Evolutionary conservation across 2,888 invertebrate genomes (phyloP).

Genomic region (Metellina segmentata): DNA sequence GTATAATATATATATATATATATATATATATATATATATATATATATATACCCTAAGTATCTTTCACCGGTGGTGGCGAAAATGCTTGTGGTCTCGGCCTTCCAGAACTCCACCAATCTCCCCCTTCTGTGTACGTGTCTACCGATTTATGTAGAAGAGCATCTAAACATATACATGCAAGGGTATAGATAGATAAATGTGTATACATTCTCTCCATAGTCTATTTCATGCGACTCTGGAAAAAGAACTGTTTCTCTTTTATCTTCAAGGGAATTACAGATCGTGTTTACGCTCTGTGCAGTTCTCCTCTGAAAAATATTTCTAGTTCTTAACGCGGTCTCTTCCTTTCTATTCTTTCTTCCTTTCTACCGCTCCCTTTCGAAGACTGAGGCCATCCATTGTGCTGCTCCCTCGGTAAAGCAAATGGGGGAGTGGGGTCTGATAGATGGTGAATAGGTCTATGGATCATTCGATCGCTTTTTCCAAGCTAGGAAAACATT

Average conservation of each 20-base stretch:
- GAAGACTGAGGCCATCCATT: conserved; percentile 62
- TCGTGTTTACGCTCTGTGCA: conserved; percentile 68
- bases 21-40: no score
- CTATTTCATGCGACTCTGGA: conserved; percentile 46
- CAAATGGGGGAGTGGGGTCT: conserved; percentile 60
- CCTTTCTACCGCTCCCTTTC: conserved; percentile 47
- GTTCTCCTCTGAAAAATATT: conserved; percentile 70
- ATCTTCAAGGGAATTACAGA: conserved; percentile 68
- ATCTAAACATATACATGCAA: conserved; percentile 43
- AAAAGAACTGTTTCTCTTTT: conserved; percentile 68
- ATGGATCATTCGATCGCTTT: conserved; percentile 72
- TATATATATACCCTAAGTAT: not conserved
- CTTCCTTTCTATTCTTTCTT: conserved; percentile 33
- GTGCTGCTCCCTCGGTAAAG: conserved; percentile 68
- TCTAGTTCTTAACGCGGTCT: conserved; percentile 71
- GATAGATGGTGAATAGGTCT: conserved; percentile 74
- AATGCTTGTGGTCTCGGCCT: not conserved
- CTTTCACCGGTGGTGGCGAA: not conserved
- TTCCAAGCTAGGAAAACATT: conserved; percentile 66
- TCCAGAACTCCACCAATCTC: not conserved
- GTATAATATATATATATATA: no score
- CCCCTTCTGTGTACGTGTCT: conserved; percentile 6
- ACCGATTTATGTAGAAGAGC: conserved; percentile 33
- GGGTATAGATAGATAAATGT: conserved; percentile 53
- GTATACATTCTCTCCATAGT: conserved; percentile 49